Percentiles rank a stretch among this genome's conserved stretches.
Evolutionary conservation across 2,797 vertebrate genomes (phyloP).

Genomic region (Menidia menidia): DNA sequence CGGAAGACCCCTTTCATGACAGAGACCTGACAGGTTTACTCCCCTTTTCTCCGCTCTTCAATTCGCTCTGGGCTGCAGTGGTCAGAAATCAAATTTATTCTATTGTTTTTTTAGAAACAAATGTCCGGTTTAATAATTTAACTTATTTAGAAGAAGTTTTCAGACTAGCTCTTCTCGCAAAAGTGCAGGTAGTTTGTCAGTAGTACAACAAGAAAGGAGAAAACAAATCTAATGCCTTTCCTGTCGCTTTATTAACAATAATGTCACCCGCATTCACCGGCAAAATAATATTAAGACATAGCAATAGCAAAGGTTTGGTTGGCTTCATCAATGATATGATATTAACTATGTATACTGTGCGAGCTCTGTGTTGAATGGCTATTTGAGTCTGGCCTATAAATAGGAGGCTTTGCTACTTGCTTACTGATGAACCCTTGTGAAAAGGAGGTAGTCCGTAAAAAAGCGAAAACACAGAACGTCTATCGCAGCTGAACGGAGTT

Average conservation of each 20-base stretch:
- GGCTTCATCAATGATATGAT: not conserved
- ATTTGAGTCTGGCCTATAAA: not conserved
- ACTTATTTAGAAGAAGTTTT: no score
- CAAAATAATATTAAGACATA: no score
- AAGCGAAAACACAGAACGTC: not conserved
- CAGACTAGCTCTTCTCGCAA: no score
- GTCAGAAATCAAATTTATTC: slow-evolving; percentile 4
- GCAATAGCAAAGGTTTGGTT: not conserved
- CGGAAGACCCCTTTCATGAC: slow-evolving; percentile 93
- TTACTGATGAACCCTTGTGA: not conserved
- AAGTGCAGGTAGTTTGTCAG: no score
- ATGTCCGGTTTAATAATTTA: no score
- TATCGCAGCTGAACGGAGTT: not conserved
- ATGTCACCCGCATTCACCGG: no score
- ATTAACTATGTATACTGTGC: not conserved
- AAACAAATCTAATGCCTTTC: no score
- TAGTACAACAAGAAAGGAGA: no score
- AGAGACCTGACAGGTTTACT: slow-evolving; percentile 91
- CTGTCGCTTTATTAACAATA: no score
- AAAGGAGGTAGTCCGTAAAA: not conserved
- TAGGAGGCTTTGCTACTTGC: not conserved
- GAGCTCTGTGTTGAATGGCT: not conserved
- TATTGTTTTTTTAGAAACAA: not conserved
- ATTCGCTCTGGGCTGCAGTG: not conserved
- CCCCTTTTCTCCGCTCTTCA: not conserved